A percentile compares a stretch with the other conserved stretches of the same genome.
Evolutionary conservation across 2,888 invertebrate species (phyloP).

Genomic region (Brachypterus glaber): DNA sequence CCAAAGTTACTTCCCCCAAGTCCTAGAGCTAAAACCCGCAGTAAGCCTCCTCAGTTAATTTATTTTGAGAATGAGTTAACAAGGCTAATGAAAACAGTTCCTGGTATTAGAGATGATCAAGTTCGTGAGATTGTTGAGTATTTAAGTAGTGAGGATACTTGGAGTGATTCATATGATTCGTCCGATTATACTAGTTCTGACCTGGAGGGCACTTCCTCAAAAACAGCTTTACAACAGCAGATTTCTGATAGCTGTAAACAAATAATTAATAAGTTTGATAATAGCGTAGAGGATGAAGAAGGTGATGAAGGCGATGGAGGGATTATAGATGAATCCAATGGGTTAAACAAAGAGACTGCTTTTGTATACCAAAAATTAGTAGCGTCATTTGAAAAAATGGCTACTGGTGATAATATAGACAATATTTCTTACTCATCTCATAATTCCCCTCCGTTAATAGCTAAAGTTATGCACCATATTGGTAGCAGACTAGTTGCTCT

Average conservation of each 20-base stretch:
- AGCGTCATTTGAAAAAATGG: slow-evolving; percentile 72
- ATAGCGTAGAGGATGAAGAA: slow-evolving; percentile 48
- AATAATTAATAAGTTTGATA: slow-evolving; percentile 78
- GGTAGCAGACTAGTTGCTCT: slow-evolving; percentile 76
- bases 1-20: slow-evolving; percentile 46
- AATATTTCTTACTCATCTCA: slow-evolving; percentile 40
- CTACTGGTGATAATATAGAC: slow-evolving; percentile 44
- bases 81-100: slow-evolving; percentile 85
- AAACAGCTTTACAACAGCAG: slow-evolving; percentile 68
- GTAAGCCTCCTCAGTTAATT: slow-evolving; percentile 75
- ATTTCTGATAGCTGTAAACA: slow-evolving; percentile 83
- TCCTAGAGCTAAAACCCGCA: slow-evolving; percentile 51
- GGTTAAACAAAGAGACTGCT: slow-evolving; percentile 63
- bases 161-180: slow-evolving; percentile 89
- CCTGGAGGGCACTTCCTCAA: slow-evolving; percentile 59
- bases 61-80: slow-evolving; percentile 87
- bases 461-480: slow-evolving; percentile 88
- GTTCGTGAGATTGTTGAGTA: slow-evolving; percentile 88
- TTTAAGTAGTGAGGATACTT: slow-evolving; percentile 83
- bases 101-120: slow-evolving; percentile 82
- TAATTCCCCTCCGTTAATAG: slow-evolving; percentile 74
- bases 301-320: slow-evolving; percentile 46
- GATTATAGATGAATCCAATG: slow-evolving; percentile 42
- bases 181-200: slow-evolving; percentile 88
- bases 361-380: slow-evolving; percentile 82